These are phyloP conservation scores for Lordiphosa clarofinis DNA, from an alignment of 1,140 invertebrate genomes.

Conservation along the genomic window DNA sequence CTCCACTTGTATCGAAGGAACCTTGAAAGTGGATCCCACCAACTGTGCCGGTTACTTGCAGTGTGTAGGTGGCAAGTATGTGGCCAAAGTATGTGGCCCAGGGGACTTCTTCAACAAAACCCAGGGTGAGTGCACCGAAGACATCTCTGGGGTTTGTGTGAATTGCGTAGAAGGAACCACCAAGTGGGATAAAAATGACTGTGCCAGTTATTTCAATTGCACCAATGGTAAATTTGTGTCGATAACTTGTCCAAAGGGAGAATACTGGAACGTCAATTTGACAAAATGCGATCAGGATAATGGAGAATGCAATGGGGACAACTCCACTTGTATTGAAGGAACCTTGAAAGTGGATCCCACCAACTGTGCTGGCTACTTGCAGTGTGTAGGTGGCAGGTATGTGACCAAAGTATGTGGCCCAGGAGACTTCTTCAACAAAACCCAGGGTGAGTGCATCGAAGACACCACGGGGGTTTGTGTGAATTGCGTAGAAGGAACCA, in stretches of 20 bases:
- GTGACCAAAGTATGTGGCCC: no score
- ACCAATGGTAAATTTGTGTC: conserved; percentile 11
- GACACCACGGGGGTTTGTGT: conserved; percentile 3
- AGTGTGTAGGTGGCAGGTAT: not conserved
- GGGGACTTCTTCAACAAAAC: conserved; percentile 2
- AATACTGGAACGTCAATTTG: conserved; percentile 21
- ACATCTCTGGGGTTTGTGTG: not conserved
- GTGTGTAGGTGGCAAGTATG: not conserved
- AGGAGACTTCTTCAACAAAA: conserved; percentile 2
- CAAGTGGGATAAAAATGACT: conserved; percentile 4
- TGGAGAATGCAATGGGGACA: conserved; percentile 12
- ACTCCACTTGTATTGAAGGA: conserved; percentile 19
- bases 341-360: conserved; percentile 14
- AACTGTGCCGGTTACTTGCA: conserved; percentile 25
- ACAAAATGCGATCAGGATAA: conserved; percentile 4
- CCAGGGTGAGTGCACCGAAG: not conserved
- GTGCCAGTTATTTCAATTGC: conserved; percentile 14
- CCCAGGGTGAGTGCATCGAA: not conserved
- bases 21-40: conserved; percentile 10
- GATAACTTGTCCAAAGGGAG: not conserved
- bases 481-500: conserved; percentile 11
- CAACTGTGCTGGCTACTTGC: conserved; percentile 22
- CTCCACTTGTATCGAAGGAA: conserved; percentile 18
- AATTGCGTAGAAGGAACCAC: conserved; percentile 15
- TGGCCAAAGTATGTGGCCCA: no score